A percentile compares a stretch with the other conserved stretches of the same genome.
Evolutionary conservation across 1,140 invertebrate species (phyloP).

Genomic region (Anadara kagoshimensis): DNA sequence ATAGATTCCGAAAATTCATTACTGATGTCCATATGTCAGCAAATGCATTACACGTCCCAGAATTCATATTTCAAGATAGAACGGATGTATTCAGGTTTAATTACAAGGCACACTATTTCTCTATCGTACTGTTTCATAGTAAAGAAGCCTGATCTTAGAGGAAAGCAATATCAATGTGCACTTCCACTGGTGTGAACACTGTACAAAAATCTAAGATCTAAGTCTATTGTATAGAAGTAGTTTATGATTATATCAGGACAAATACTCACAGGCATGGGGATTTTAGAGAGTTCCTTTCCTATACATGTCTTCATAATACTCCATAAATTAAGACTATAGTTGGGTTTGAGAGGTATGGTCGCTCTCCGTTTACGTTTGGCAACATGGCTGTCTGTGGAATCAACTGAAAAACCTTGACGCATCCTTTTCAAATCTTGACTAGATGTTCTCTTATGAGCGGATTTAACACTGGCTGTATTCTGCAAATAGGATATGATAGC

Average conservation of each 20-base stretch:
- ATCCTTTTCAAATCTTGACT: constrained; percentile 48
- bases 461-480: constrained; percentile 31
- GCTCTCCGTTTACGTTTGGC: constrained; percentile 77
- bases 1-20: too few relatives aligned
- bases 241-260: neutral
- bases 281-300: constrained; percentile 98
- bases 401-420: constrained; percentile 11
- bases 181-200: too few relatives aligned
- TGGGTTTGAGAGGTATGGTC: constrained; percentile 93
- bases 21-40: too few relatives aligned
- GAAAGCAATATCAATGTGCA: too few relatives aligned
- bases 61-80: too few relatives aligned
- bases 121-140: too few relatives aligned
- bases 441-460: constrained; percentile 42
- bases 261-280: constrained; percentile 92
- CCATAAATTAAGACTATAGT: constrained; percentile 96
- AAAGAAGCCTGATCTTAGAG: too few relatives aligned
- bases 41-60: too few relatives aligned
- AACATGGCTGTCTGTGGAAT: neutral
- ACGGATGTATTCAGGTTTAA: too few relatives aligned
- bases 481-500: neutral
- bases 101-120: too few relatives aligned
- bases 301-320: constrained; percentile 99
- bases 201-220: too few relatives aligned
- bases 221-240: too few relatives aligned